These are phyloP conservation scores for Torymus auratus DNA, from an alignment of 2,888 invertebrate genomes.

Conservation along the genomic window DNA sequence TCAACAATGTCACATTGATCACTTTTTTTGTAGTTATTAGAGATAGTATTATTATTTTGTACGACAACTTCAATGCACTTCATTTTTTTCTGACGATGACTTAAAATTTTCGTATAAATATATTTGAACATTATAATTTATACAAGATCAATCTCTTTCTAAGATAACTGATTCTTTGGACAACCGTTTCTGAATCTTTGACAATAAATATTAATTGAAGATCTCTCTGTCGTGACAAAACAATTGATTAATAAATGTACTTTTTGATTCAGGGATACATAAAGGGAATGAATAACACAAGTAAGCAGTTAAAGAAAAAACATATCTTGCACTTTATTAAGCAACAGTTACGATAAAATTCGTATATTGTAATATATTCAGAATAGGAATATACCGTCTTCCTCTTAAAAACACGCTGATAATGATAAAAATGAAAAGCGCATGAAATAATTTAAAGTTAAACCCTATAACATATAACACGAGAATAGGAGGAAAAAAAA, in stretches of 20 bases:
- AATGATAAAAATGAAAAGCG: slow-evolving; percentile 50
- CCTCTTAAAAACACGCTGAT: slow-evolving; percentile 47
- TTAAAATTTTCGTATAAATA: no score
- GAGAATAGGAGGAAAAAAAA: slow-evolving; percentile 25
- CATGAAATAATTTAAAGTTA: slow-evolving; percentile 52
- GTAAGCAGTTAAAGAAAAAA: slow-evolving; percentile 45
- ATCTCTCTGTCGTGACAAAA: no score
- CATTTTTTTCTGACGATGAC: no score
- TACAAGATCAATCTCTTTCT: no score
- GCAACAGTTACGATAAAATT: slow-evolving; percentile 56
- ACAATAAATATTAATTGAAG: no score
- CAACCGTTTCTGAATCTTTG: no score
- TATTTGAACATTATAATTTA: no score
- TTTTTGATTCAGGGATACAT: slow-evolving; percentile 6
- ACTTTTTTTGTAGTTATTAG: no score
- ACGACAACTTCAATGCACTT: no score
- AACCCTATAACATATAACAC: slow-evolving; percentile 32
- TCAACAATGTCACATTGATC: no score
- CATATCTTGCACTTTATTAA: slow-evolving; percentile 57
- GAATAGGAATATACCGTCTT: slow-evolving; percentile 61
- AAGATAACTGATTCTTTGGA: no score
- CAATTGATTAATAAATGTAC: neutral
- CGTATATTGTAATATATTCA: slow-evolving; percentile 59
- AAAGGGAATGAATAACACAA: slow-evolving; percentile 15
- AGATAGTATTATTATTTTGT: no score